These are phyloP conservation scores for Noctuana brunneofusca DNA, from an alignment of 2,888 invertebrate genomes.

Conservation along the genomic window DNA sequence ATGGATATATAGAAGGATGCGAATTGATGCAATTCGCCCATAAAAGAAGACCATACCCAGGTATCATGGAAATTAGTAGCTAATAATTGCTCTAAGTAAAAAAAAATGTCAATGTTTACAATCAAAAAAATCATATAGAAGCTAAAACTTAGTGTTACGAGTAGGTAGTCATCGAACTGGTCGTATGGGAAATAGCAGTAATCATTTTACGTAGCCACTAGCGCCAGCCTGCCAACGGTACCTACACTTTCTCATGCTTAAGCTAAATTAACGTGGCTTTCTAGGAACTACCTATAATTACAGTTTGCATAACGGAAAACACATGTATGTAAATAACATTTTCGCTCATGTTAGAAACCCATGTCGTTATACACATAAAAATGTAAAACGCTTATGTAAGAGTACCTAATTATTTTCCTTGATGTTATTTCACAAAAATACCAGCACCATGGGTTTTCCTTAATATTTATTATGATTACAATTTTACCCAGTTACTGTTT, in stretches of 20 bases:
- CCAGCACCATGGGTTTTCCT: background rate
- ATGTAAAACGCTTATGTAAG: too few species aligned
- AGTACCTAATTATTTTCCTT: too few species aligned
- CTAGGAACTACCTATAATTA: constrained; percentile 19
- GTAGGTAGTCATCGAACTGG: background rate
- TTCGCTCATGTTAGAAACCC: background rate
- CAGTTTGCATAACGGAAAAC: background rate
- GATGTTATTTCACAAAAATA: background rate
- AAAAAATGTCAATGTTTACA: too few species aligned
- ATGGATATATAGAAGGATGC: too few species aligned
- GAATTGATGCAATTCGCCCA: too few species aligned
- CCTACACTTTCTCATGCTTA: constrained; percentile 19
- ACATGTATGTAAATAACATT: background rate
- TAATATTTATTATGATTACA: background rate
- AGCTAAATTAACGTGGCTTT: constrained; percentile 13
- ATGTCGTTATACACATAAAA: background rate
- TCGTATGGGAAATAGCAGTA: background rate
- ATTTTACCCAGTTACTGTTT: too few species aligned
- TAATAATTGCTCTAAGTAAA: too few species aligned
- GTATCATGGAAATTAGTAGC: too few species aligned
- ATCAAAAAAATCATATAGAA: too few species aligned
- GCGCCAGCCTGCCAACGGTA: constrained; percentile 17
- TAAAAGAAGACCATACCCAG: too few species aligned
- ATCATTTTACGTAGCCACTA: background rate
- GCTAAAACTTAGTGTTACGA: too few species aligned